Evolutionary conservation across 2,888 invertebrate genomes (phyloP).

Genomic region (Cerceris ruficornis): DNA sequence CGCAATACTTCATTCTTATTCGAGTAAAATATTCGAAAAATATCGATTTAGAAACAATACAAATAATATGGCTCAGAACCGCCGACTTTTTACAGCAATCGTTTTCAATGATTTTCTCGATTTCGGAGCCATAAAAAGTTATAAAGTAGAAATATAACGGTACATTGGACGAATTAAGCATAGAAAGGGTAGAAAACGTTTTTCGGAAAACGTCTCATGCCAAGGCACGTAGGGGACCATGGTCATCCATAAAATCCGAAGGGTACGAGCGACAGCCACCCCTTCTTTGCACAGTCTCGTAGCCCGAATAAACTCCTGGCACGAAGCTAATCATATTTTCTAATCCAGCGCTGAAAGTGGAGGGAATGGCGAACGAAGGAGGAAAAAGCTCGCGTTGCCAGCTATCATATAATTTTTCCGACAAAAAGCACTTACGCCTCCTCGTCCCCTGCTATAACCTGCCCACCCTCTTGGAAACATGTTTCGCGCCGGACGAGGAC

Average conservation of each 20-base stretch:
- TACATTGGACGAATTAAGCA: constrained; percentile 52
- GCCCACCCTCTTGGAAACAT: constrained; percentile 72
- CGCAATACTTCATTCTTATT: no score
- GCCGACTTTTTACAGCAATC: no score
- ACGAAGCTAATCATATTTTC: constrained; percentile 80
- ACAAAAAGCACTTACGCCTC: constrained; percentile 80
- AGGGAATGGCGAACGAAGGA: constrained; percentile 59
- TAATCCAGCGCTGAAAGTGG: constrained; percentile 76
- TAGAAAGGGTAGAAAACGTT: constrained; percentile 36
- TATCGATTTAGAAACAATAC: no score
- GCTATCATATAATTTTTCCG: constrained; percentile 80
- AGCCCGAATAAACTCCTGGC: constrained; percentile 71
- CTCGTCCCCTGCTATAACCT: constrained; percentile 62
- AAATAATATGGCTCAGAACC: no score
- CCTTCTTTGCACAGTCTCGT: constrained; percentile 48
- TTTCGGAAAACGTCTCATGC: constrained; percentile 53
- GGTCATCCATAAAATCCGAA: constrained; percentile 74
- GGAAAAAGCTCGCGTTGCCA: constrained; percentile 70
- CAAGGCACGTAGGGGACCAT: constrained; percentile 70
- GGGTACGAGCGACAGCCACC: constrained; percentile 67
- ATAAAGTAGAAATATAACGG: constrained; percentile 2
- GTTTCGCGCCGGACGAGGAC: constrained; percentile 69
- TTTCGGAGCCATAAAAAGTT: not conserved
- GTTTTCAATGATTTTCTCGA: no score
- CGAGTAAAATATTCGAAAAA: no score